Evolutionary conservation across 1,140 invertebrate genomes (phyloP).

Genomic region (Agraylea sexmaculata): DNA sequence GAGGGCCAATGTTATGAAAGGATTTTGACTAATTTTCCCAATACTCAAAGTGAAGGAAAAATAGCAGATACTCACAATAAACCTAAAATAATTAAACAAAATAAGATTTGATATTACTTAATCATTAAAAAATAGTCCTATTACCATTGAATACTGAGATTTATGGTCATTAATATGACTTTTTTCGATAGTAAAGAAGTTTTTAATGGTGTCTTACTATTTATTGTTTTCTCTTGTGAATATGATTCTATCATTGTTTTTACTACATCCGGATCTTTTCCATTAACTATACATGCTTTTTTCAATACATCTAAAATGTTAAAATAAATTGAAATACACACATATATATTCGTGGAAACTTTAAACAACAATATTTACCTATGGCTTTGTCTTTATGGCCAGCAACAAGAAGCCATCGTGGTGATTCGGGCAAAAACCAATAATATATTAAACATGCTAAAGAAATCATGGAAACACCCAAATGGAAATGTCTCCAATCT

Average conservation of each 20-base stretch:
- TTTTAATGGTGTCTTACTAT: constrained; percentile 21
- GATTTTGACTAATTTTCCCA: constrained; percentile 52
- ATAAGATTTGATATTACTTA: not conserved
- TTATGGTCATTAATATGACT: constrained; percentile 59
- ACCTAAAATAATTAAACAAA: constrained; percentile 32
- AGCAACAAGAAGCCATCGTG: constrained; percentile 63
- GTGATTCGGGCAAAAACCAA: constrained; percentile 65
- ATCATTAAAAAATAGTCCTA: constrained; percentile 5
- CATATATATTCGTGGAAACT: constrained; percentile 39
- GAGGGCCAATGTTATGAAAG: constrained; percentile 57
- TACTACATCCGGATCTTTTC: constrained; percentile 31
- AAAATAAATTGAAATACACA: constrained; percentile 3
- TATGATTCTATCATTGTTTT: constrained; percentile 26
- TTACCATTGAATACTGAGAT: constrained; percentile 55
- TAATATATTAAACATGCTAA: constrained; percentile 54
- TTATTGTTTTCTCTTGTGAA: constrained; percentile 23
- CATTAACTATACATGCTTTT: constrained; percentile 30
- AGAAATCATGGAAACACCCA: constrained; percentile 56
- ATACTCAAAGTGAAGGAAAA: constrained; percentile 63
- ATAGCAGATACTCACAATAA: constrained; percentile 56
- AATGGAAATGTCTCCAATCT: constrained; percentile 61
- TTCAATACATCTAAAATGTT: constrained; percentile 26
- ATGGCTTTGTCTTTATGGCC: constrained; percentile 51
- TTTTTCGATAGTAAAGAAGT: constrained; percentile 36
- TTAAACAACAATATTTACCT: constrained; percentile 43